Evolutionary conservation across 2,113 vertebrate species (phyloP).

Genomic region (Falco punctatus): DNA sequence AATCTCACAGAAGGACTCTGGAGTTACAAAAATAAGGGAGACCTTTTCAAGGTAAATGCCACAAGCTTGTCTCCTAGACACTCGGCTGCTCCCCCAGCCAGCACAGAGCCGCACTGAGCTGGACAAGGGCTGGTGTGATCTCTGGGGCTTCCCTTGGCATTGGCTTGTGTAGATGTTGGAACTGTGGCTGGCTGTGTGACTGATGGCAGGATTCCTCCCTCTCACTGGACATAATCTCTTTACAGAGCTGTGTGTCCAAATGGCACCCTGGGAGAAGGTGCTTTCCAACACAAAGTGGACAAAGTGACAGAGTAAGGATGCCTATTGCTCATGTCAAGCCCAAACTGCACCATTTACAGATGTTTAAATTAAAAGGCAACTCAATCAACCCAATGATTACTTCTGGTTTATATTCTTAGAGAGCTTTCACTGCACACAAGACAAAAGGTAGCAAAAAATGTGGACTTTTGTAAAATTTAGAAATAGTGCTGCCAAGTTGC

Average conservation of each 20-base stretch:
- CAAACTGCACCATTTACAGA: not conserved
- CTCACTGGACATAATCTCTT: not conserved
- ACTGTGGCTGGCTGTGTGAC: not conserved
- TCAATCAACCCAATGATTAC: rapidly evolving
- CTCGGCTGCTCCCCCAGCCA: not conserved
- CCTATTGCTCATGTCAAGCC: not conserved
- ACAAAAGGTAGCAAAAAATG: not conserved
- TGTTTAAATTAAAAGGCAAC: not conserved
- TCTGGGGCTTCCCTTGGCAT: not conserved
- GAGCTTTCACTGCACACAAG: not conserved
- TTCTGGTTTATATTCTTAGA: not conserved
- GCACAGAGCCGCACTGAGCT: rapidly evolving
- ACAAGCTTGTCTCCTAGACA: not conserved
- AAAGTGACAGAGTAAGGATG: not conserved
- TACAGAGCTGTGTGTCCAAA: not conserved
- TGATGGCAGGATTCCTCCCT: not conserved
- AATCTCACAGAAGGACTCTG: not conserved
- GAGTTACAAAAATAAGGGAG: not conserved
- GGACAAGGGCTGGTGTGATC: not conserved
- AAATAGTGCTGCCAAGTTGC: not conserved
- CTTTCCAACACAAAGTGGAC: rapidly evolving
- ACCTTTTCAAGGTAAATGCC: constrained; percentile 12
- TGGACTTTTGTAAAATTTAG: not conserved
- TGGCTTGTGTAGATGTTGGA: not conserved
- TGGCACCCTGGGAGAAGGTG: not conserved